Evolutionary conservation across 2,113 vertebrate genomes (phyloP), one percentile per base, ranked within the genome.

Genomic region (Aegithalos caudatus): DNA sequence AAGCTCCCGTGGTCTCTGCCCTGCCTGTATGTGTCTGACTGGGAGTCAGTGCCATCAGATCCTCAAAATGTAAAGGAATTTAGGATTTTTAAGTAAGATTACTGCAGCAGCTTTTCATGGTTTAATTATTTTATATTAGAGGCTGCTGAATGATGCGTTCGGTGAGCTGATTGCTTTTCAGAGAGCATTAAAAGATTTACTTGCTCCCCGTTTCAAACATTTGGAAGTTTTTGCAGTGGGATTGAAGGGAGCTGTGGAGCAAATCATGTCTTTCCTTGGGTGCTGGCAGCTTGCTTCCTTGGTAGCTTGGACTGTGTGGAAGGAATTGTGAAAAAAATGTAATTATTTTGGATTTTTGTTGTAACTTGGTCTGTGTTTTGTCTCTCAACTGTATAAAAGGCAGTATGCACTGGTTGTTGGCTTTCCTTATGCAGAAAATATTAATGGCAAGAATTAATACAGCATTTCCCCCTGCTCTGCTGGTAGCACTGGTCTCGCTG

Each of bases 181-280:
- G 92, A 97, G 93, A 97, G 98, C 98, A 82, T 97, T 98, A 94
- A 98, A 97, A 94, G 98, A 98, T 94, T 92, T 98, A 93, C 97
- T 98, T 71, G 97, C 97, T 80, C 96, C 95, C 28, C 85, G 96
- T 79, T 97, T 98, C 88, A 98, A 98, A 76, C 95, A 90, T 97
- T 98, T 90, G 98, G 98, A 54, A 98, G 96, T 87, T 97, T 97
- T 93, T 82, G 50, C 20, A 33, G 97, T 84, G 98, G 97, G 33
- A 97, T 97, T 96, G 98, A 98, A 97, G 97, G 96, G 61, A 97
- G 96, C 92, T 96, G 87, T 91, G 97, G 97, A 92, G 97, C 92
- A 79, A 97, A 97, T 86, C 98, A 4, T 71, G 97, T 98, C 61
- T 98, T 97, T 71, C 96, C 97, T 42, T 90, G 70, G 70, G 90